These are phyloP conservation scores for Hermetia illucens DNA, from an alignment of 1,140 invertebrate species.

Conservation along the genomic window DNA sequence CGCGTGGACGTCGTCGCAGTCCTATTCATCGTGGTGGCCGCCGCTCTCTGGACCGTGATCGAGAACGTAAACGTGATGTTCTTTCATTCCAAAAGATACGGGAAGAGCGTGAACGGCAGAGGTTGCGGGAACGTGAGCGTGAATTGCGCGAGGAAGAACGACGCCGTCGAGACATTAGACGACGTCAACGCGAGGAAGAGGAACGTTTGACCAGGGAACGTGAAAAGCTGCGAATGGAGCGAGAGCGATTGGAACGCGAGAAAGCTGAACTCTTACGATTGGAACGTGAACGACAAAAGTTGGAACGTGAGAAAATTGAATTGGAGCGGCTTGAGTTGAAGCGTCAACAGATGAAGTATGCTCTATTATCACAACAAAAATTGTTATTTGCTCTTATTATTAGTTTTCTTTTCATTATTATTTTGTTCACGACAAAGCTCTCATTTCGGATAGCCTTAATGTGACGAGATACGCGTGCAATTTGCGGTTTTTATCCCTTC, in stretches of 20 bases:
- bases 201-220: slow-evolving; percentile 61
- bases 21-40: no score
- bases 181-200: slow-evolving; percentile 65
- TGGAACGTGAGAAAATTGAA: slow-evolving; percentile 71
- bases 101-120: slow-evolving; percentile 64
- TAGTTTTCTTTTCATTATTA: not conserved
- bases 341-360: slow-evolving; percentile 51
- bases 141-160: slow-evolving; percentile 61
- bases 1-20: slow-evolving; percentile 7
- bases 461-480: no score
- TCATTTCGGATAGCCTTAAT: no score
- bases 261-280: slow-evolving; percentile 63
- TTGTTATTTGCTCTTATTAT: not conserved
- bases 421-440: no score
- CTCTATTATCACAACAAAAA: slow-evolving; percentile 1
- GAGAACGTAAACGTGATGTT: slow-evolving; percentile 26
- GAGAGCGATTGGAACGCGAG: slow-evolving; percentile 62
- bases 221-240: slow-evolving; percentile 59
- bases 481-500: no score
- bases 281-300: slow-evolving; percentile 63
- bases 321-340: slow-evolving; percentile 69
- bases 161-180: slow-evolving; percentile 58
- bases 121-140: slow-evolving; percentile 60
- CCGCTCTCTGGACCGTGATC: slow-evolving; percentile 20
- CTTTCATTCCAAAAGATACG: slow-evolving; percentile 31